These are phyloP conservation scores for Macrobrachium nipponense DNA, from an alignment of 1,140 invertebrate genomes.

Conservation along the genomic window DNA sequence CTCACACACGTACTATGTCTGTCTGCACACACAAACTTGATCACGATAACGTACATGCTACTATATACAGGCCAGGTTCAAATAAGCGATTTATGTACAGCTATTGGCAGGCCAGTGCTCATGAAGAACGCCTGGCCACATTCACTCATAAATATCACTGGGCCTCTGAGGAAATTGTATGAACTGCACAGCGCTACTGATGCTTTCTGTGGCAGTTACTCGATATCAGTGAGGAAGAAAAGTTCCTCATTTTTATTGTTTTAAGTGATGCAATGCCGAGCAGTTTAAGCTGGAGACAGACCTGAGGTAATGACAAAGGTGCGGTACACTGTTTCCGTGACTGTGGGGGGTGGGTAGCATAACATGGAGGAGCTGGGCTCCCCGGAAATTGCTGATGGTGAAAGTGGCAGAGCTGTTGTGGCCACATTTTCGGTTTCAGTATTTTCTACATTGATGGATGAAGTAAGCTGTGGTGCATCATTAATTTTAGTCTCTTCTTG, in stretches of 20 bases:
- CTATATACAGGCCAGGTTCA: conserved; percentile 40
- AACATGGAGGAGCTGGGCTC: background rate
- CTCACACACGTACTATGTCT: conserved; percentile 3
- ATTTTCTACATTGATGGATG: conserved; percentile 48
- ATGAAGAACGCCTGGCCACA: background rate
- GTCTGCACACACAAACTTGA: conserved; percentile 18
- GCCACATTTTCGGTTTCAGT: conserved; percentile 31
- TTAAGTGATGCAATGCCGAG: background rate
- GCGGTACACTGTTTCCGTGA: conserved; percentile 56
- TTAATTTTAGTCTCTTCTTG: too few species aligned
- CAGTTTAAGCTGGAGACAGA: background rate
- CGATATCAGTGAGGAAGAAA: too few species aligned
- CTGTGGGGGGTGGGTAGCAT: conserved; percentile 44
- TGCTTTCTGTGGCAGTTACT: too few species aligned
- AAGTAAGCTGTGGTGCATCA: conserved; percentile 41
- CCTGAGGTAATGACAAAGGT: conserved; percentile 51
- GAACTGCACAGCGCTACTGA: background rate
- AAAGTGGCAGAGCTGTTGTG: conserved; percentile 30
- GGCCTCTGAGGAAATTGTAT: background rate
- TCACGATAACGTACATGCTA: conserved; percentile 20
- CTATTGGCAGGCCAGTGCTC: conserved; percentile 6
- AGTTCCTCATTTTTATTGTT: background rate
- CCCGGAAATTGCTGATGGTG: conserved; percentile 18
- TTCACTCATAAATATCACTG: conserved; percentile 47
- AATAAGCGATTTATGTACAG: conserved; percentile 37